phyloP scores from a whole-genome alignment of 2,888 invertebrate species.

The Julus scandinavius region DNA sequence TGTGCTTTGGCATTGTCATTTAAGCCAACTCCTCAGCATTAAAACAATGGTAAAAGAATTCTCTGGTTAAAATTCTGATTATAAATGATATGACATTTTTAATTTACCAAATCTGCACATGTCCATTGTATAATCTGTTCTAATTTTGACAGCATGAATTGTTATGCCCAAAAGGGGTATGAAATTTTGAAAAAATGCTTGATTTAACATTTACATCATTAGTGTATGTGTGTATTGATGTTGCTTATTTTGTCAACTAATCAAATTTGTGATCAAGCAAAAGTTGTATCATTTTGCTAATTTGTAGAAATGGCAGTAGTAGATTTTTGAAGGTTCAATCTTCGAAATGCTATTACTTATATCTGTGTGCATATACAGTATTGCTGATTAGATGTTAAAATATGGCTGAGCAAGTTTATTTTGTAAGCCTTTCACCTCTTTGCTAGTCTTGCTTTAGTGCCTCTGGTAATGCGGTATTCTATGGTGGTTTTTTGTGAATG shows the following conservation, averaged over 20 bases:
- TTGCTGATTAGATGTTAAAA: neutral
- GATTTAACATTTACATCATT: neutral
- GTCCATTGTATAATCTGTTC: conserved; percentile 11
- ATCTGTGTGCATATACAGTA: neutral
- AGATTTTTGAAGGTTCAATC: neutral
- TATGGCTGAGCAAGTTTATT: neutral
- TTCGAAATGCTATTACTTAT: neutral
- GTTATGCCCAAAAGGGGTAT: neutral
- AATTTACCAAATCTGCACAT: neutral
- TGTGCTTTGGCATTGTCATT: neutral
- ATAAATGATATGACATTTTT: neutral
- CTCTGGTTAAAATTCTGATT: too few relatives aligned
- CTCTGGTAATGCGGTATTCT: neutral
- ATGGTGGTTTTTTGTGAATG: conserved; percentile 12
- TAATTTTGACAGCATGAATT: neutral
- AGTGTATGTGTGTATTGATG: neutral
- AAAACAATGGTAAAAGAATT: neutral
- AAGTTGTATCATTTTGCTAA: neutral
- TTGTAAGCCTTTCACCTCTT: neutral
- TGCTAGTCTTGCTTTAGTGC: neutral
- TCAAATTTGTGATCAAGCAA: neutral
- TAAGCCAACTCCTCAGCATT: neutral
- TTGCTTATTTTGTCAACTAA: conserved; percentile 34
- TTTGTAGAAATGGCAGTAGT: neutral
- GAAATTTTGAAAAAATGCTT: neutral